These are phyloP conservation scores for Cyprinodon brontotheroides DNA, from an alignment of 2,113 vertebrate species.

Conservation along the genomic window DNA sequence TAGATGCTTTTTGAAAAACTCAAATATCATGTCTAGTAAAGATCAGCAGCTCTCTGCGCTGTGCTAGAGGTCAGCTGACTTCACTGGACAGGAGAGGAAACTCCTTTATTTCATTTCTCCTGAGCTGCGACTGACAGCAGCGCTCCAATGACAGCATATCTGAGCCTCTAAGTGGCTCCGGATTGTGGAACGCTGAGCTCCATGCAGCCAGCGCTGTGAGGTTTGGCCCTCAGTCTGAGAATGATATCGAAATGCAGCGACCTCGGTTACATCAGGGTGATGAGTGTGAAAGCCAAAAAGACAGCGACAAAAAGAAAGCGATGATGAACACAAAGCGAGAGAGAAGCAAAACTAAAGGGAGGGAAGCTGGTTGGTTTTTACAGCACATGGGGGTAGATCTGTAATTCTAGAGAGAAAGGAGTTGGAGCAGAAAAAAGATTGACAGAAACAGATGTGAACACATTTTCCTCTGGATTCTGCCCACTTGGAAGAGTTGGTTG, in stretches of 20 bases:
- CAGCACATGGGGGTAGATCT: constrained; percentile 13
- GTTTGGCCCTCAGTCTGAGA: constrained; percentile 44
- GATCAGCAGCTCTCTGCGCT: too few relatives aligned
- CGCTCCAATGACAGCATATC: constrained; percentile 23
- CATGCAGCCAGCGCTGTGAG: constrained; percentile 19
- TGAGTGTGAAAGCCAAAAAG: constrained; percentile 59
- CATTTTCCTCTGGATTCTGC: constrained; percentile 15
- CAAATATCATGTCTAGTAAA: too few relatives aligned
- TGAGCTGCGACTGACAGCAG: constrained; percentile 1
- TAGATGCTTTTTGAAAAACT: too few relatives aligned
- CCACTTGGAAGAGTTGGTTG: constrained; percentile 24
- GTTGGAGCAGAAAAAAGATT: constrained; percentile 19
- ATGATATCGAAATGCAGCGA: constrained; percentile 29
- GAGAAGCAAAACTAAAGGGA: constrained; percentile 22
- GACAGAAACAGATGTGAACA: constrained; percentile 52
- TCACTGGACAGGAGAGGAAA: neutral
- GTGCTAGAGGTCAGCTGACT: neutral
- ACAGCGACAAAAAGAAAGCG: constrained; percentile 34
- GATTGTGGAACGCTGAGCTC: constrained; percentile 29
- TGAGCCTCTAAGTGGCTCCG: constrained; percentile 23
- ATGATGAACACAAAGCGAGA: constrained; percentile 30
- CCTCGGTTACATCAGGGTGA: constrained; percentile 40
- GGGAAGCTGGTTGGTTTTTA: constrained; percentile 33
- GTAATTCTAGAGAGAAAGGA: constrained; percentile 14
- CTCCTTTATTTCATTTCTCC: neutral